Base-by-base conservation (phyloP, 2,797 vertebrate genomes). In the Myotis myotis region DNA sequence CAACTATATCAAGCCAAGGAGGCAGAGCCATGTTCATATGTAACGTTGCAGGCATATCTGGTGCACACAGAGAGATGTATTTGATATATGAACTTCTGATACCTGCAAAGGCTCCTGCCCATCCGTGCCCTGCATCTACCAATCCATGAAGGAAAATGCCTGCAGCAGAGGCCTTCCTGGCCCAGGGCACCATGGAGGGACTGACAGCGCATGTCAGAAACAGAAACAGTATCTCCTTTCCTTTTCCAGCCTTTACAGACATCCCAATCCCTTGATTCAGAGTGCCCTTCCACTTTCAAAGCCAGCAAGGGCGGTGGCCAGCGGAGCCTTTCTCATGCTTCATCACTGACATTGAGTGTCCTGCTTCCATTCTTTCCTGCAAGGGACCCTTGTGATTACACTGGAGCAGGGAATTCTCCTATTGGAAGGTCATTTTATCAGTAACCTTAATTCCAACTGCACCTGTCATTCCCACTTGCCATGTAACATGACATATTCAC, bases 11-110 rank as follows among this genome's bases (percentile, higher is more conserved):
- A 98, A 99, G 99, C 99, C 99, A 99, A 11, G 99, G 99, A 75
- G 98, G 98, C 99, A 99, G 99, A 70, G 98, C 98, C 99, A 99
- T 99, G 78, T 99, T 99, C 99, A 99, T 99, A 97, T 99, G 99
- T 96, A 99, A 96, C 66, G 98, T 98, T 84, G 99, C 99, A 12
- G 98, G 99, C 98, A 99, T 99, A 91, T 98, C 97, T 51, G 99
- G 99, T 87, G 98, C 99, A 97, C 53, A 96, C 28, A 97, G 95
- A 30, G 44, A 87, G 25, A 62, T 72, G 38, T 23, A 81, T 55
- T 51, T 76, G 68, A 71, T 75, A 47, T 10, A 5, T 71, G 57
- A 89, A 51, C 17, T 60, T 71, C 44, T 71, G 49, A 47, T 71
- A 28, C 47, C 23, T 47, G n/a, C 44, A 84, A 83, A 70, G 33